Conservation (phyloP, 1,140 invertebrate genomes). For the Harpegnathos saltator region DNA sequence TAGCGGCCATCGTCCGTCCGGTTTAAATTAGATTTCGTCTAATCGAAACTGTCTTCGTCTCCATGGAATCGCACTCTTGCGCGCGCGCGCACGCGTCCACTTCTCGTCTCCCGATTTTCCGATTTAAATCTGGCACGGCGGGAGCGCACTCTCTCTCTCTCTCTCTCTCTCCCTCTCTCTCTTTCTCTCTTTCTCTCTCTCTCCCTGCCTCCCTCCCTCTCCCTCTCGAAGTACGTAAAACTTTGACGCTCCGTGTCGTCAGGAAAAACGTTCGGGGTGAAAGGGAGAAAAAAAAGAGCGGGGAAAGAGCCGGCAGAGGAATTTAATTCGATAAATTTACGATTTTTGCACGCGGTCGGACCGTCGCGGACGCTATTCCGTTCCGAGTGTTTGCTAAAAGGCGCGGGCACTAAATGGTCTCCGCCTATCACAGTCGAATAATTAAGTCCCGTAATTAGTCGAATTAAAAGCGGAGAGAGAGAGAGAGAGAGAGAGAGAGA, state of each 20-base stretch:
- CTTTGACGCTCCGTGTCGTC: slow-evolving; percentile 1
- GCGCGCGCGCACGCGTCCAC: background rate
- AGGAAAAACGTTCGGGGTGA: slow-evolving; percentile 22
- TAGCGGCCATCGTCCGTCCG: slow-evolving; percentile 61
- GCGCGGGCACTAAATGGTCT: slow-evolving; percentile 28
- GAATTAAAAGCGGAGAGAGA: slow-evolving; percentile 39
- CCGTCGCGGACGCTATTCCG: slow-evolving; percentile 27
- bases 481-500: too few relatives aligned
- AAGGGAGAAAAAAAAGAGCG: background rate
- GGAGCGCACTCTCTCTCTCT: too few relatives aligned
- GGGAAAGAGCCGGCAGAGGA: background rate
- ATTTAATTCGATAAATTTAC: slow-evolving; percentile 56
- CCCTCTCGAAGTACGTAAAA: slow-evolving; percentile 26
- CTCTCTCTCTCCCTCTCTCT: too few relatives aligned
- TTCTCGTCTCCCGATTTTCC: slow-evolving; percentile 35
- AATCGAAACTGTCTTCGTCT: slow-evolving; percentile 50
- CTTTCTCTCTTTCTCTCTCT: too few relatives aligned
- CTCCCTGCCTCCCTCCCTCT: too few relatives aligned
- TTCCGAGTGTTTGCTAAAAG: slow-evolving; percentile 40
- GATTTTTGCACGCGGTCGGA: slow-evolving; percentile 33
- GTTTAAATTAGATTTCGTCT: slow-evolving; percentile 57
- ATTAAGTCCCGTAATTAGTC: slow-evolving; percentile 57
- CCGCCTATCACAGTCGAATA: slow-evolving; percentile 53
- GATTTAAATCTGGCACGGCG: slow-evolving; percentile 49
- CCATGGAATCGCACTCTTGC: background rate